Percentiles rank a stretch among this genome's conserved stretches.
Conservation (phyloP, 2,888 invertebrate species). For the Mechanitis messenoides region DNA sequence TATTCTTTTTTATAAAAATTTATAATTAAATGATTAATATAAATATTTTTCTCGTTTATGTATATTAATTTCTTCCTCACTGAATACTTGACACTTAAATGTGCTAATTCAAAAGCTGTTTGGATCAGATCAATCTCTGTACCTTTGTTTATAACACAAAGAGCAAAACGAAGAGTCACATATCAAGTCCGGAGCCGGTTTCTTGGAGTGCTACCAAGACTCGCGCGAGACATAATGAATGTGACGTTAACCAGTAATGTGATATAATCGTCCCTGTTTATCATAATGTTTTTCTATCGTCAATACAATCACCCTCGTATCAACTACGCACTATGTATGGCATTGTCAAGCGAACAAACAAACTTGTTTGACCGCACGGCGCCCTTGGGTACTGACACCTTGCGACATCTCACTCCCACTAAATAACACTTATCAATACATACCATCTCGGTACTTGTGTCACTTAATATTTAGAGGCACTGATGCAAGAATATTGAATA, state of each 20-base stretch:
- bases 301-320: slow-evolving; percentile 29
- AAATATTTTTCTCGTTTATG: too few species aligned
- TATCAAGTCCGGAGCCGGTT: too few species aligned
- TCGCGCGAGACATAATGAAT: slow-evolving; percentile 13
- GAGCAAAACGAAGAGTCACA: too few species aligned
- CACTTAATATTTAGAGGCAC: slow-evolving; percentile 45
- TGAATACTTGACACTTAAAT: too few species aligned
- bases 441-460: slow-evolving; percentile 50
- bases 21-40: too few species aligned
- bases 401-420: slow-evolving; percentile 60
- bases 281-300: slow-evolving; percentile 21
- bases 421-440: slow-evolving; percentile 50
- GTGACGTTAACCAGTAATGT: slow-evolving; percentile 11
- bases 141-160: too few species aligned
- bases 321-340: slow-evolving; percentile 31
- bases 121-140: too few species aligned
- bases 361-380: slow-evolving; percentile 55
- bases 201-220: too few species aligned
- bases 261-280: slow-evolving; percentile 16
- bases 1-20: too few species aligned
- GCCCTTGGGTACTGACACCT: slow-evolving; percentile 64
- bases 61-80: too few species aligned
- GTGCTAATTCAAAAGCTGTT: too few species aligned
- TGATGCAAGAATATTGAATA: slow-evolving; percentile 19
- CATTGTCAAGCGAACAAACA: slow-evolving; percentile 38